Conservation (phyloP, 1,140 invertebrate species). For the Hermatobates lingyangjiaoensis region DNA sequence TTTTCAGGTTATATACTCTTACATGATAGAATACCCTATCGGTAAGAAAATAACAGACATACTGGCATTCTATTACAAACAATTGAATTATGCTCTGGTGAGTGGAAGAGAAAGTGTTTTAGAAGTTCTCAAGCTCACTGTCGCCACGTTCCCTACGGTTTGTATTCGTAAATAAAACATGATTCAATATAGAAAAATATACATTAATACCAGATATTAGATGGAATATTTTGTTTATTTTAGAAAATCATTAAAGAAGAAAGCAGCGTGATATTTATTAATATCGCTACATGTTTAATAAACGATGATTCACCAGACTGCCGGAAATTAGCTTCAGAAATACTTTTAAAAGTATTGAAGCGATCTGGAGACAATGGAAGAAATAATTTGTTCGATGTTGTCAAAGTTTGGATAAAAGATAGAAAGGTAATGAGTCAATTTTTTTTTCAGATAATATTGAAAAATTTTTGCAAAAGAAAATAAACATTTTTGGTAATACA, state of each 20-base stretch:
- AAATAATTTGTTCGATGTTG: conserved; percentile 42
- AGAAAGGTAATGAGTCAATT: conserved; percentile 42
- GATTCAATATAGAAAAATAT: too few species aligned
- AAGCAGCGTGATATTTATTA: conserved; percentile 48
- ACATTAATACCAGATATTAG: too few species aligned
- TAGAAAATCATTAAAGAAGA: conserved; percentile 39
- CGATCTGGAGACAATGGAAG: conserved; percentile 32
- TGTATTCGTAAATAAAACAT: too few species aligned
- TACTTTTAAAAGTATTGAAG: conserved; percentile 39
- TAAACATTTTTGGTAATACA: too few species aligned
- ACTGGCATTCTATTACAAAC: conserved; percentile 59
- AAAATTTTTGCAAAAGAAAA: too few species aligned
- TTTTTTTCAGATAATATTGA: too few species aligned
- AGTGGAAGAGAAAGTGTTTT: conserved; percentile 65
- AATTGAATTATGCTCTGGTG: conserved; percentile 60
- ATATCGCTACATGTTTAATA: conserved; percentile 46
- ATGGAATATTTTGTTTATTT: conserved; percentile 17
- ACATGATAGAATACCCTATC: conserved; percentile 64
- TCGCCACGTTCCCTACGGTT: conserved; percentile 55
- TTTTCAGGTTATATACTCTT: conserved; percentile 47
- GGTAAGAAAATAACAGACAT: conserved; percentile 46
- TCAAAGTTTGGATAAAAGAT: conserved; percentile 44
- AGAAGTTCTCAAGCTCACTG: conserved; percentile 59
- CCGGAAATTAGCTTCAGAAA: conserved; percentile 40
- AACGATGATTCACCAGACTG: conserved; percentile 51